These are phyloP conservation scores for Hybos culiciformis DNA, from an alignment of 2,888 invertebrate species.

Conservation along the genomic window DNA sequence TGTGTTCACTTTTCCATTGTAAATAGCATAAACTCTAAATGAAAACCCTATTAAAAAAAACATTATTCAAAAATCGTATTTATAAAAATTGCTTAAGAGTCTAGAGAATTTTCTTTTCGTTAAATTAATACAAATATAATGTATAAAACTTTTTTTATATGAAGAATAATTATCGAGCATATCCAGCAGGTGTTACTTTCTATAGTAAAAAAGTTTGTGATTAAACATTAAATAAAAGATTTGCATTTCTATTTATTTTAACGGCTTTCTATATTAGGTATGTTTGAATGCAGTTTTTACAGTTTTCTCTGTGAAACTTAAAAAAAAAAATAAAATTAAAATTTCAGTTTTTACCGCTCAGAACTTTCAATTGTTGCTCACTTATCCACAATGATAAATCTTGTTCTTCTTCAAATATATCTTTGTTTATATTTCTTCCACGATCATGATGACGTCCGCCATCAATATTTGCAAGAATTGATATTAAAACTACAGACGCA, in stretches of 20 bases:
- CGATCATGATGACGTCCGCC: constrained; percentile 14
- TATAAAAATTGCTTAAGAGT: too few relatives aligned
- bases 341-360: constrained; percentile 53
- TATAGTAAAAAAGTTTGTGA: neutral
- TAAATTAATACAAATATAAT: constrained; percentile 10
- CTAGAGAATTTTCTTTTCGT: too few relatives aligned
- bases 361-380: constrained; percentile 79
- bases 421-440: constrained; percentile 19
- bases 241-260: neutral
- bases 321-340: neutral
- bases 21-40: constrained; percentile 81
- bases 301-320: too few relatives aligned
- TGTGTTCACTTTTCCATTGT: constrained; percentile 71
- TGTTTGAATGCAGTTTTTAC: too few relatives aligned
- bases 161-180: neutral
- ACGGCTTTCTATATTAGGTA: neutral
- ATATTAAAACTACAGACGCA: too few relatives aligned
- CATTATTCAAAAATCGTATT: too few relatives aligned
- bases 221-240: too few relatives aligned
- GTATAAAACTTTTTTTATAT: neutral
- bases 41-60: constrained; percentile 50
- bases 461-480: too few relatives aligned
- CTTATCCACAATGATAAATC: constrained; percentile 82
- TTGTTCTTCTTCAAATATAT: constrained; percentile 19
- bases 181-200: neutral